Evolutionary conservation across 2,797 vertebrate genomes (phyloP), one percentile per base, ranked within the genome.

Genomic region (Pseudochirops corinnae): DNA sequence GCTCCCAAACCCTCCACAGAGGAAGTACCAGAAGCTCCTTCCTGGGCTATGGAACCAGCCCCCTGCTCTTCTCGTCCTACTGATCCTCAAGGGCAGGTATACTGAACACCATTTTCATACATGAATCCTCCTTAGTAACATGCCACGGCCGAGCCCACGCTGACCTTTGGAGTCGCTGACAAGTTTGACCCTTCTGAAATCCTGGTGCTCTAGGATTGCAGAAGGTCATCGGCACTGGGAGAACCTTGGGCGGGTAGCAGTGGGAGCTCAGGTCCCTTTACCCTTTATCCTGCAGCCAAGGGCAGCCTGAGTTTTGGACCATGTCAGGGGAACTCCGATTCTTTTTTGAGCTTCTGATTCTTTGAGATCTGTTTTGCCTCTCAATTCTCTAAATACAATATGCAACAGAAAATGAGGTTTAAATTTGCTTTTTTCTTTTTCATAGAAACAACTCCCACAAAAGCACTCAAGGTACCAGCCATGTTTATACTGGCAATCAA

Each of bases 331-430:
- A 94, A 96, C 91, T 62, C 28, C 33, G 82, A 94, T 91, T 60
- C 92, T n/a, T 50, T 50, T 90, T 56, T 58, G 55, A 56, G 94
- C 56, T 33, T 87, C n/a, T 24, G 50, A 21, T 31, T 92, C 7
- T 57, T 92, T 93, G 58, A 82, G n/a, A 82, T 82, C 16, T 62
- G 95, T 94, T 82, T 46, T 1, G 91, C 91, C 92, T 95, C 74
- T 93, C 96, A 39, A 90, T 91, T 93, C 94, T 94, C 26, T 90
- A 95, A 82, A 96, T 87, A 96, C 5, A 87, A 92, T 2, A 26
- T 93, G 82, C 50, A 93, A 56, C 50, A 90, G 24, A 96, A 96
- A 95, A 96, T 74, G n/a, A 92, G 91, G 82, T 87, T 95, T 94
- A 50, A 12, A 91, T 91, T 55, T 91, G 12, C 21, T 91, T 55